These are phyloP conservation scores for Hypomecis atomaria DNA, from an alignment of 2,888 invertebrate species.

Conservation along the genomic window DNA sequence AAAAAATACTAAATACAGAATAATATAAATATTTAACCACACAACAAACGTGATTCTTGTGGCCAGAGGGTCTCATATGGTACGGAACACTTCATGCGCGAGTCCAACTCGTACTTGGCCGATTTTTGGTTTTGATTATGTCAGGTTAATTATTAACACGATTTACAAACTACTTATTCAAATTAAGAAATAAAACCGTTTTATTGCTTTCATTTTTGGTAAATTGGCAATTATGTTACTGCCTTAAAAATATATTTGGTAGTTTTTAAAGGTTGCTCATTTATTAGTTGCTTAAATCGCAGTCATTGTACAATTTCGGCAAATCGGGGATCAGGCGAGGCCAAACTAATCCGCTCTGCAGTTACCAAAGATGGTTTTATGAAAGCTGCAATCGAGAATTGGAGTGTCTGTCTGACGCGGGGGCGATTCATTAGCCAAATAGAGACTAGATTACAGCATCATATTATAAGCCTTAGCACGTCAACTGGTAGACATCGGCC, in stretches of 20 bases:
- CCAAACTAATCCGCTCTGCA: not conserved
- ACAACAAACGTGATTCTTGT: too few relatives aligned
- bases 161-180: too few relatives aligned
- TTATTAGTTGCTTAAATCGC: not conserved
- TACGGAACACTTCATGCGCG: too few relatives aligned
- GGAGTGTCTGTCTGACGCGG: slow-evolving; percentile 12
- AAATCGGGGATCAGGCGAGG: slow-evolving; percentile 5
- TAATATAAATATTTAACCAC: too few relatives aligned
- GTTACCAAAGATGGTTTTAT: not conserved
- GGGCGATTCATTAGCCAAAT: slow-evolving; percentile 9
- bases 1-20: too few relatives aligned
- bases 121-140: too few relatives aligned
- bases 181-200: too few relatives aligned
- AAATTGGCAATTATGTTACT: not conserved
- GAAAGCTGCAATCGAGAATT: not conserved
- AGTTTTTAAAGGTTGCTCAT: not conserved
- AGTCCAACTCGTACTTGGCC: too few relatives aligned
- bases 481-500: too few relatives aligned
- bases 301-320: slow-evolving; percentile 6
- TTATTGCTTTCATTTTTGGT: not conserved
- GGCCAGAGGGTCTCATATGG: too few relatives aligned
- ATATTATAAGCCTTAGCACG: too few relatives aligned
- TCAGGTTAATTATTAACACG: too few relatives aligned
- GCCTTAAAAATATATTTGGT: not conserved
- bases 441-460: not conserved